Percentiles rank a stretch among this genome's conserved stretches.
These are phyloP conservation scores for Ricordea florida DNA, from an alignment of 92 coral and sea anemone species.

Conservation along the genomic window DNA sequence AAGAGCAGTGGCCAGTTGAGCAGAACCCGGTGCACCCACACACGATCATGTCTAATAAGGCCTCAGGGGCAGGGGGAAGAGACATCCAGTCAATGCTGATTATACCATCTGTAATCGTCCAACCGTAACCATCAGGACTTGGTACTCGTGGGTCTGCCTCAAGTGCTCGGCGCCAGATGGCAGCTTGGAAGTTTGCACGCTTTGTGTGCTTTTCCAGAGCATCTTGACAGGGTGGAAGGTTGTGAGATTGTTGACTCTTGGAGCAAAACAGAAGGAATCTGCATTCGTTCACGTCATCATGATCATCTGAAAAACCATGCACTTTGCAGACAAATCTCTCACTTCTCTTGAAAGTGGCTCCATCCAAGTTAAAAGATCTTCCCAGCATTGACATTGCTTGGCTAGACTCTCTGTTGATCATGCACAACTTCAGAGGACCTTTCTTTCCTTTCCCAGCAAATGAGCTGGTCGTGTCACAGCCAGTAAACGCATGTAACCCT, in stretches of 20 bases:
- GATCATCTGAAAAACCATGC: conserved; percentile 20
- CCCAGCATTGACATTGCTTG: no score
- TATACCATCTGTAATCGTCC: conserved; percentile 39
- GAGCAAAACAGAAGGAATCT: conserved; percentile 10
- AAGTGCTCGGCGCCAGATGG: conserved; percentile 25
- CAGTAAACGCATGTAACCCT: no score
- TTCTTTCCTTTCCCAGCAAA: no score
- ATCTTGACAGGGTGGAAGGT: conserved; percentile 33
- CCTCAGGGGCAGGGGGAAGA: conserved; percentile 65
- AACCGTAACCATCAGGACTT: conserved; percentile 51
- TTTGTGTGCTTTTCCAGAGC: conserved; percentile 20
- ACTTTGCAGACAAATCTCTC: conserved; percentile 28
- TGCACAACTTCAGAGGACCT: no score
- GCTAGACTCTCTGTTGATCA: no score
- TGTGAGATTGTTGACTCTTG: conserved; percentile 14
- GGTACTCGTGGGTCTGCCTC: conserved; percentile 27
- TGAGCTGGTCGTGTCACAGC: no score
- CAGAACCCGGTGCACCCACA: conserved; percentile 63
- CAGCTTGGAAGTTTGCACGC: conserved; percentile 33
- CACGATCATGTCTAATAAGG: conserved; percentile 46
- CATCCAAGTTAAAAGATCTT: not conserved
- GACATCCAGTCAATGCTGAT: conserved; percentile 70
- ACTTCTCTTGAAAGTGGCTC: not conserved
- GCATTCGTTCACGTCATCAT: conserved; percentile 19
- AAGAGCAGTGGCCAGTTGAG: conserved; percentile 57